A percentile compares a stretch with the other conserved stretches of the same genome.
Evolutionary conservation across 2,797 vertebrate genomes (phyloP).

Genomic region (Salarias fasciatus): DNA sequence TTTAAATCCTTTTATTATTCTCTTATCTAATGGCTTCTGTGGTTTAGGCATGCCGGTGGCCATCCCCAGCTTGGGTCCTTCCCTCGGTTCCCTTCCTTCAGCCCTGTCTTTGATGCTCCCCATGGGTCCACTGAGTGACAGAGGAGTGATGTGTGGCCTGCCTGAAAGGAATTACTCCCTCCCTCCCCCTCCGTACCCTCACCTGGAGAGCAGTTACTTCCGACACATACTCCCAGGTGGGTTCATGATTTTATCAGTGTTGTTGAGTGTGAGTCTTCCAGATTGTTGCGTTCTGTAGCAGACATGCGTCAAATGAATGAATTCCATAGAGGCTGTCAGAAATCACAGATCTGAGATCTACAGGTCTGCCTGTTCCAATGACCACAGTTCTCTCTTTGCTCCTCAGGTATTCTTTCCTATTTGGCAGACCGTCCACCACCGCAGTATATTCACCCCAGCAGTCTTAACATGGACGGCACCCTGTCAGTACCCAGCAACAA

Average conservation of each 20-base stretch:
- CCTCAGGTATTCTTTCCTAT: slow-evolving; percentile 95
- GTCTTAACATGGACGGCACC: slow-evolving; percentile 92
- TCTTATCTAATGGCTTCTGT: not conserved
- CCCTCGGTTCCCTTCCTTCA: slow-evolving; percentile 94
- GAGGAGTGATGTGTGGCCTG: slow-evolving; percentile 97
- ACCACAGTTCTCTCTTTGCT: not conserved
- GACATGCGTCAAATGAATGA: no score
- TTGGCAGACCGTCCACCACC: slow-evolving; percentile 97
- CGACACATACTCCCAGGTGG: slow-evolving; percentile 96
- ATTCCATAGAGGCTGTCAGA: no score
- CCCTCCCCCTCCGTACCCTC: slow-evolving; percentile 96
- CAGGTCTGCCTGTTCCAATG: no score
- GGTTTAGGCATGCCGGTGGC: slow-evolving; percentile 93
- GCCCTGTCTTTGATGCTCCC: slow-evolving; percentile 98
- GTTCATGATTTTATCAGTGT: slow-evolving; percentile 14
- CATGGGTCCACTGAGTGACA: slow-evolving; percentile 94
- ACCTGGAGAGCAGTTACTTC: slow-evolving; percentile 98
- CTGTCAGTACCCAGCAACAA: slow-evolving; percentile 90
- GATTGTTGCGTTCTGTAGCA: not conserved
- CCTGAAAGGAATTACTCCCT: slow-evolving; percentile 96
- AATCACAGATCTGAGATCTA: no score
- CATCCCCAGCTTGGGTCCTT: slow-evolving; percentile 95
- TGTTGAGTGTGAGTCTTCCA: not conserved
- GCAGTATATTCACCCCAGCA: slow-evolving; percentile 97
- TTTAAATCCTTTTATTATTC: no score